phyloP scores from a whole-genome alignment of 2,113 vertebrate species.

The Atlantisia rogersi region DNA sequence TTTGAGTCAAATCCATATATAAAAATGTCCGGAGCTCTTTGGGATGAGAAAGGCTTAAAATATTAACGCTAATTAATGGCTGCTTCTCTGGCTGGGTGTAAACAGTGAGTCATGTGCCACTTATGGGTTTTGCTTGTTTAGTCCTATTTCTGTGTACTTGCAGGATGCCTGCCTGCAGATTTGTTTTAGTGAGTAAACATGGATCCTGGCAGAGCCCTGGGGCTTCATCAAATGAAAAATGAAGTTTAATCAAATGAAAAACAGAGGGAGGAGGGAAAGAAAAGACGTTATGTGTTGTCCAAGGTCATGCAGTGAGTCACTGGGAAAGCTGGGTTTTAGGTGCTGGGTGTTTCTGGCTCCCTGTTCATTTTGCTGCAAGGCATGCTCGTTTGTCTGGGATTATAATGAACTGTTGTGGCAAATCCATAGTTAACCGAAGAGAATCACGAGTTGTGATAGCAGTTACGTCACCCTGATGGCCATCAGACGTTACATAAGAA shows the following conservation, averaged over 20 bases:
- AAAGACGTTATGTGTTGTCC: background rate
- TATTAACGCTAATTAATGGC: conserved; percentile 58
- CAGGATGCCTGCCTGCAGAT: conserved; percentile 27
- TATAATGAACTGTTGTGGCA: background rate
- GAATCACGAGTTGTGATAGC: background rate
- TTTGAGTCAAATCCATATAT: conserved; percentile 28
- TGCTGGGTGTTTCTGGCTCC: conserved; percentile 3
- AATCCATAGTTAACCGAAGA: background rate
- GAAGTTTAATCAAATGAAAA: background rate
- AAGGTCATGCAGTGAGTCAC: conserved; percentile 37
- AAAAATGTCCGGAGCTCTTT: conserved; percentile 9
- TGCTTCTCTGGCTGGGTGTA: conserved; percentile 36
- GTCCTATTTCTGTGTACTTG: conserved; percentile 42
- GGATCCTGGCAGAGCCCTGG: background rate
- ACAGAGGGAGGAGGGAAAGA: background rate
- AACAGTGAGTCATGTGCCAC: conserved; percentile 66
- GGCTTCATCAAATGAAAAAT: background rate
- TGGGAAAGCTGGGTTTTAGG: background rate
- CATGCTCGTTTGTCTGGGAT: background rate
- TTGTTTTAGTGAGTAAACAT: background rate
- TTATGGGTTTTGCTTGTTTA: conserved; percentile 51
- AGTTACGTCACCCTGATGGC: background rate
- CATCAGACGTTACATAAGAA: background rate
- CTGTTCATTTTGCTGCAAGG: conserved; percentile 18
- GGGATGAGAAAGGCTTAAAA: conserved; percentile 48